Percentiles rank a stretch among this genome's conserved stretches.
phyloP scores from a whole-genome alignment of 2,888 invertebrate species.

The Epinotia ramella region DNA sequence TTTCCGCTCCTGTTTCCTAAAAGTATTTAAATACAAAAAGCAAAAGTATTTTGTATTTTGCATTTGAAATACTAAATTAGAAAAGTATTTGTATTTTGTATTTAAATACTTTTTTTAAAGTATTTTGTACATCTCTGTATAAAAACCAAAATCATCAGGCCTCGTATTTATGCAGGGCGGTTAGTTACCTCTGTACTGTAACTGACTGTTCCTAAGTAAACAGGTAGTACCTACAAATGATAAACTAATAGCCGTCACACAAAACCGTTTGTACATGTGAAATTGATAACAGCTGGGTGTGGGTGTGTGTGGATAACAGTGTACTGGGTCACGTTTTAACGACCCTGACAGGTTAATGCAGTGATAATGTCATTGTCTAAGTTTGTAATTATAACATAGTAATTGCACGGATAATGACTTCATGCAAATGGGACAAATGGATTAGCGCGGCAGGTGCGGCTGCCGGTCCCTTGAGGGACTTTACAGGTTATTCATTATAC shows the following conservation, averaged over 20 bases:
- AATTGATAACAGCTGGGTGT: slow-evolving; percentile 2
- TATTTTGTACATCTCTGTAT: no score
- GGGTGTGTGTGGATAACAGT: no score
- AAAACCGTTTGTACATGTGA: background rate
- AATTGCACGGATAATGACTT: slow-evolving; percentile 13
- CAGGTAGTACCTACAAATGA: background rate
- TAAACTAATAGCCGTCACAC: background rate
- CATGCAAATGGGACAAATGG: slow-evolving; percentile 25
- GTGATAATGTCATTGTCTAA: slow-evolving; percentile 9
- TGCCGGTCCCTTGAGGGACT: slow-evolving; percentile 11
- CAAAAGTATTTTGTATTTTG: no score
- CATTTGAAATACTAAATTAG: no score
- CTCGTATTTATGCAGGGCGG: background rate
- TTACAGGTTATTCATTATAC: no score
- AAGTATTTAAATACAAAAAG: no score
- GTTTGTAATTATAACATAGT: background rate
- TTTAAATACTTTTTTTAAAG: no score
- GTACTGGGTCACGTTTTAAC: slow-evolving; percentile 14
- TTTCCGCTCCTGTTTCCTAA: no score
- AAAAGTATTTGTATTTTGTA: no score
- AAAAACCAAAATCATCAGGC: no score
- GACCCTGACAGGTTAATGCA: background rate
- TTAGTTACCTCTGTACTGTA: background rate
- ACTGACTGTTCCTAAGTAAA: background rate
- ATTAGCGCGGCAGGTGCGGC: slow-evolving; percentile 28